A percentile compares a stretch with the other conserved stretches of the same genome.
phyloP scores from a whole-genome alignment of 2,113 vertebrate species.

The Myotis brandtii region DNA sequence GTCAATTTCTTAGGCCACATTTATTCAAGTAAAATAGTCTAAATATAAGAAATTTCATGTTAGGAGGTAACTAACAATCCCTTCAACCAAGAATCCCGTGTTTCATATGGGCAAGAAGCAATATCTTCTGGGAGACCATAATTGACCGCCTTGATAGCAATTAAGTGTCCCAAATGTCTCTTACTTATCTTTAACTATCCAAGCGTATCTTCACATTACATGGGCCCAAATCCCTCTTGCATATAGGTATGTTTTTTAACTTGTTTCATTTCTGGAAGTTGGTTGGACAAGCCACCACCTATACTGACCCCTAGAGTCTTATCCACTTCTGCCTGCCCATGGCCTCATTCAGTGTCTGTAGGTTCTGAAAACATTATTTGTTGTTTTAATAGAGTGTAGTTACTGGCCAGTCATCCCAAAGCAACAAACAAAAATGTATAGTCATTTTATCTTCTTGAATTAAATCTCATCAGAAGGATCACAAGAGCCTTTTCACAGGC shows the following conservation, averaged over 20 bases:
- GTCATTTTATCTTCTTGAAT: constrained; percentile 24
- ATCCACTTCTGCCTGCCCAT: not conserved
- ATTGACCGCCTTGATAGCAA: not conserved
- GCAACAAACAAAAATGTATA: not conserved
- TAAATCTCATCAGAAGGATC: not conserved
- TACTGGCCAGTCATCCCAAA: not conserved
- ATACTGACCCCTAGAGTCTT: not conserved
- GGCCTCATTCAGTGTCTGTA: not conserved
- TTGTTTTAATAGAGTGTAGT: not conserved
- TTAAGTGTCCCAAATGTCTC: not conserved
- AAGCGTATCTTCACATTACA: not conserved
- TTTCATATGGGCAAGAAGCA: not conserved
- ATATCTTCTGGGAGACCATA: not conserved
- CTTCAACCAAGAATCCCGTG: not conserved
- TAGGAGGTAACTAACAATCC: not conserved
- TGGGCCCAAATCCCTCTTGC: not conserved
- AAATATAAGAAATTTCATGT: not conserved
- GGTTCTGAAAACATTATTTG: not conserved
- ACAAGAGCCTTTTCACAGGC: not conserved
- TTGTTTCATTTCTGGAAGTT: constrained; percentile 4
- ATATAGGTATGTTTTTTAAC: constrained; percentile 7
- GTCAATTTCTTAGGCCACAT: constrained; percentile 11
- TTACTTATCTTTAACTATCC: constrained; percentile 8
- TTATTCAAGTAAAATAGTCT: constrained; percentile 46
- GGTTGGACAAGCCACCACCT: not conserved